phyloP scores from a whole-genome alignment of 2,888 invertebrate species.

The Sclerodermus sp. region DNA sequence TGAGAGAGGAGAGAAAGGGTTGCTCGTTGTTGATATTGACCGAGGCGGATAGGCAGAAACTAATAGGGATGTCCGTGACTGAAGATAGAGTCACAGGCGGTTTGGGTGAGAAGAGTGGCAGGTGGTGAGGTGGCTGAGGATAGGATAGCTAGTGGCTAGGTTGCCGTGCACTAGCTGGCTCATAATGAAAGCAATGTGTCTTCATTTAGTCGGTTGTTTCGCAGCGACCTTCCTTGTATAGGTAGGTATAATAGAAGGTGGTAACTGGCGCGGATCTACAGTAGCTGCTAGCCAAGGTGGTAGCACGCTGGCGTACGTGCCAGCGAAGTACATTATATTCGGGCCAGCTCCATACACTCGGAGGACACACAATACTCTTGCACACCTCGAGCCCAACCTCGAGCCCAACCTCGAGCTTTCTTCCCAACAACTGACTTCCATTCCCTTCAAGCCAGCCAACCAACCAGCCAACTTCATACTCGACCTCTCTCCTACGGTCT shows the following conservation, averaged over 20 bases:
- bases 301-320: conserved; percentile 17
- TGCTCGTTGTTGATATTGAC: conserved; percentile 2
- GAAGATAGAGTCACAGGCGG: not conserved
- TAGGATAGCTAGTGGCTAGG: conserved; percentile 1
- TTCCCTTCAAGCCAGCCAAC: too few relatives aligned
- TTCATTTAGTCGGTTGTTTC: conserved; percentile 53
- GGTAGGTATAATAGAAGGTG: conserved; percentile 41
- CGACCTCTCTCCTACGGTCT: too few relatives aligned
- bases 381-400: too few relatives aligned
- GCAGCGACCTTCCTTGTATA: conserved; percentile 35
- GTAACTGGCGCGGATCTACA: conserved; percentile 23
- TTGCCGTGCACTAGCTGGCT: conserved; percentile 29
- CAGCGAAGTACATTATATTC: conserved; percentile 29
- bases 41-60: too few relatives aligned
- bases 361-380: too few relatives aligned
- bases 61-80: conserved; percentile 3
- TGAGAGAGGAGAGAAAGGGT: conserved; percentile 1
- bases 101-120: not conserved
- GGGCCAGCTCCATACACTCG: conserved; percentile 7
- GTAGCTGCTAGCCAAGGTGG: conserved; percentile 19
- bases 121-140: conserved; percentile 1
- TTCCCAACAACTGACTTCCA: too few relatives aligned
- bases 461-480: too few relatives aligned
- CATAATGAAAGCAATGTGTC: conserved; percentile 55
- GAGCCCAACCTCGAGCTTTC: too few relatives aligned